Evolutionary conservation across 30 jellyfish, hydroid and myxozoan species (phyloP).

Genomic region (Turritopsis dohrnii): DNA sequence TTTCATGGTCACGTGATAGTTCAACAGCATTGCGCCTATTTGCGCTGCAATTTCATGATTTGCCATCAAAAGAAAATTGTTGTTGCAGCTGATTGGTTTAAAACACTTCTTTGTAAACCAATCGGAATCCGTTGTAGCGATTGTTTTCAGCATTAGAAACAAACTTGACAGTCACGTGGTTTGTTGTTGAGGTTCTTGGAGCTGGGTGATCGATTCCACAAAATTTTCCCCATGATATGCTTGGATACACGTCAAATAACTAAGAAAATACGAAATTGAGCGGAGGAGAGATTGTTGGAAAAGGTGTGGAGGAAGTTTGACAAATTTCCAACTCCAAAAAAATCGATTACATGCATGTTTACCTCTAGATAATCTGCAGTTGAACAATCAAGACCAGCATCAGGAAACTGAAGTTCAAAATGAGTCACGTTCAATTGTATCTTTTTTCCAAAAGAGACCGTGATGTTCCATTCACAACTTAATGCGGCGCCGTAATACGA

Average conservation of each 20-base stretch:
- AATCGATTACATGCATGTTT: neutral
- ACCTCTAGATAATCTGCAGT: slow-evolving; percentile 18
- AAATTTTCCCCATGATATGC: neutral
- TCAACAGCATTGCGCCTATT: too few relatives aligned
- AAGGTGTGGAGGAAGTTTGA: too few relatives aligned
- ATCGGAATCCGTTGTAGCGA: neutral
- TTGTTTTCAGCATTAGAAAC: neutral
- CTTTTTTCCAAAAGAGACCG: neutral
- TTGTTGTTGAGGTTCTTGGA: neutral
- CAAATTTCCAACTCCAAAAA: too few relatives aligned
- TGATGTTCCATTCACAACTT: slow-evolving; percentile 11
- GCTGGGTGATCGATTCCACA: slow-evolving; percentile 20
- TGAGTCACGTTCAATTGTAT: slow-evolving; percentile 2
- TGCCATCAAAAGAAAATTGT: neutral
- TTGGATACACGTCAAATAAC: neutral
- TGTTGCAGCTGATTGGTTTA: neutral
- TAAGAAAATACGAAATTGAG: neutral
- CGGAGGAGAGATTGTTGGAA: too few relatives aligned
- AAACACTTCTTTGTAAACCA: slow-evolving; percentile 3
- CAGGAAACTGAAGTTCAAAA: slow-evolving; percentile 4
- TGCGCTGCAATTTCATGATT: too few relatives aligned
- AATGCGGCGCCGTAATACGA: neutral
- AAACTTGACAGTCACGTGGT: neutral
- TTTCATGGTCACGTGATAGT: too few relatives aligned
- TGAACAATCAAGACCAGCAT: neutral